Evolutionary conservation across 2,113 vertebrate species (phyloP), one percentile per base, ranked within the genome.

Genomic region (Heterotis niloticus): DNA sequence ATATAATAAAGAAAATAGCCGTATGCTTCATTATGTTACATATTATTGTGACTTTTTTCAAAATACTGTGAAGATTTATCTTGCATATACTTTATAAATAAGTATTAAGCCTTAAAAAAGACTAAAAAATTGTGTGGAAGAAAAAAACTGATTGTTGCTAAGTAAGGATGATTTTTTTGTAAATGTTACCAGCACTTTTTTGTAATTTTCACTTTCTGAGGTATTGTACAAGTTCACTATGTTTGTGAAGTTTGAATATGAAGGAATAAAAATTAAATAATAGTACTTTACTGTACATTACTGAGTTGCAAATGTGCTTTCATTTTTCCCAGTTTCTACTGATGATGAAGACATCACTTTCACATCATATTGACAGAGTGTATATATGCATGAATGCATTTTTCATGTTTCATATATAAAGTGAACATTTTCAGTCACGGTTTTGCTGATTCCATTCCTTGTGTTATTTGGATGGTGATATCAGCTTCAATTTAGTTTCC

Each of bases 31-130:
- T 93, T 94, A 94, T 93, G 93, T 94, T 94, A 92, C 92, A 93
- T 93, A 92, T 91, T 93, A 94, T 94, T 94, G 93, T 94, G 93
- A 94, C 93, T 92, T 93, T 93, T 94, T 93, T 92, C 90, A 89
- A 93, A 94, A 94, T 93, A 94, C 93, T 94, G 93, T 94, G 93
- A 94, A 94, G 93, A 93, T 92, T 94, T 93, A 93, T 93, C 92
- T 93, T 93, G 93, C 93, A 93, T 94, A 94, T 94, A 94, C 93
- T 94, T 94, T 94, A 93, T 94, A 94, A 92, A 93, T 92, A 94
- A 94, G 92, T 94, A 94, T 94, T 94, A 94, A 94, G 93, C 93
- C 93, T 94, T 94, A 94, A 94, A 92, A 93, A 93, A 93, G 90
- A 93, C 91, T 93, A 92, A 93, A 93, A 93, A 86, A 92, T 78